Conservation (phyloP, 2,888 invertebrate genomes). For the Pemphredon lugubris region DNA sequence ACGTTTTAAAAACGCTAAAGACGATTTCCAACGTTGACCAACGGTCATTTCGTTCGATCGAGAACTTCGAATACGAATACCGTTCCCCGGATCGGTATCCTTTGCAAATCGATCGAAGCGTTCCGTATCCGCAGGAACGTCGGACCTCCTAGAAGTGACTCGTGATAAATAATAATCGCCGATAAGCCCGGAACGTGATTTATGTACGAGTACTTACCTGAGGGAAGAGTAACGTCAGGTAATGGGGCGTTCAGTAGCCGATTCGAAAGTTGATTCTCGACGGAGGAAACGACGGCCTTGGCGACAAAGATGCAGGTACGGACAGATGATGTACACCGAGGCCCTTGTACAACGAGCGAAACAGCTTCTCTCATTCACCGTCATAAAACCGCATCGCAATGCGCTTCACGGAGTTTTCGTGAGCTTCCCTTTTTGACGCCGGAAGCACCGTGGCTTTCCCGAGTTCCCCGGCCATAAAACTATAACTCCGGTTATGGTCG, state of each 20-base stretch:
- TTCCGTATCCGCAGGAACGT: not conserved
- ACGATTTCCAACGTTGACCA: too few relatives aligned
- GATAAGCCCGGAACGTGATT: conserved; percentile 17
- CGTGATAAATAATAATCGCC: conserved; percentile 27
- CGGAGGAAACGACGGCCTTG: conserved; percentile 34
- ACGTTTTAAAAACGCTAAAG: too few relatives aligned
- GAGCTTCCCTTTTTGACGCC: not conserved
- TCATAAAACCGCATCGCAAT: conserved; percentile 42
- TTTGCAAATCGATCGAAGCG: too few relatives aligned
- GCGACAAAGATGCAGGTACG: conserved; percentile 32
- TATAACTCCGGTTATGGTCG: not conserved
- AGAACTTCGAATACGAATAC: too few relatives aligned
- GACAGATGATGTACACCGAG: conserved; percentile 18
- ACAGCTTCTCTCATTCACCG: conserved; percentile 32
- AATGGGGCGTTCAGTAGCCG: conserved; percentile 41
- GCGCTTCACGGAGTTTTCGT: conserved; percentile 12
- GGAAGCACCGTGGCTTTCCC: conserved; percentile 1
- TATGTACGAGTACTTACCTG: conserved; percentile 12
- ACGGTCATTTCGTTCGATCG: too few relatives aligned
- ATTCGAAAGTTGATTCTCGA: conserved; percentile 38
- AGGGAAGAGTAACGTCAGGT: conserved; percentile 25
- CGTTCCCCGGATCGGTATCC: too few relatives aligned
- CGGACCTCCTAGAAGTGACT: not conserved
- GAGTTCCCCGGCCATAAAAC: conserved; percentile 15
- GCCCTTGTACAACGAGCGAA: conserved; percentile 14